phyloP scores from a whole-genome alignment of 2,888 invertebrate species.

The Horisme vitalbata region DNA sequence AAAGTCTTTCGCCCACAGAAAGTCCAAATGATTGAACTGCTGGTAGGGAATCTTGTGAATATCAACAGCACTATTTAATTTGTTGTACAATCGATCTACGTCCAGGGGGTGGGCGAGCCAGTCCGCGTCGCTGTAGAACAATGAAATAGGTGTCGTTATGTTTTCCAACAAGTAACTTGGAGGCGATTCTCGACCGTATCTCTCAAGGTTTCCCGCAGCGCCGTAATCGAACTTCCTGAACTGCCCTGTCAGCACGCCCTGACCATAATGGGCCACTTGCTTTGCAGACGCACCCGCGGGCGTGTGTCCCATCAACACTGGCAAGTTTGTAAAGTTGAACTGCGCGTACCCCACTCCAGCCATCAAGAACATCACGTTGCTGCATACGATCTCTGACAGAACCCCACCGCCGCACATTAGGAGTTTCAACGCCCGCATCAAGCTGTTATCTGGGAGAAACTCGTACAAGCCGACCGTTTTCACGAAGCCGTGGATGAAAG shows the following conservation, averaged over 20 bases:
- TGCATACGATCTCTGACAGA: conserved; percentile 78
- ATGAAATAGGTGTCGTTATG: conserved; percentile 54
- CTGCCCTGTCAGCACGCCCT: conserved; percentile 58
- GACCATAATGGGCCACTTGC: conserved; percentile 80
- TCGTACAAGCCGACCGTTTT: conserved; percentile 81
- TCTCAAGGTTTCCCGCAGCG: conserved; percentile 42
- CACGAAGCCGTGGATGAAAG: conserved; percentile 43
- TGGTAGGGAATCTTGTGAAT: conserved; percentile 80
- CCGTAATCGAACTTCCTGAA: conserved; percentile 64
- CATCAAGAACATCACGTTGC: conserved; percentile 82
- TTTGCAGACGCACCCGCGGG: conserved; percentile 81
- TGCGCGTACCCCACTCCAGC: conserved; percentile 82
- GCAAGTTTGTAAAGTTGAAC: conserved; percentile 82
- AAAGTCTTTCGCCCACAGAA: conserved; percentile 59
- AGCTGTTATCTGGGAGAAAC: conserved; percentile 83
- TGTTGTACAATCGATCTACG: conserved; percentile 74
- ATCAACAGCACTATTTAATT: conserved; percentile 79
- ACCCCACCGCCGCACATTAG: conserved; percentile 68
- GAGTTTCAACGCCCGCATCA: conserved; percentile 70
- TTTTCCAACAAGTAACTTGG: conserved; percentile 55
- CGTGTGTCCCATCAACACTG: conserved; percentile 76
- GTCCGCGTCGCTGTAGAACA: conserved; percentile 81
- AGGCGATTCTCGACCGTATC: conserved; percentile 52
- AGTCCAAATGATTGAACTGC: conserved; percentile 69
- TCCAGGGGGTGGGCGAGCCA: conserved; percentile 84